A percentile compares a stretch with the other conserved stretches of the same genome.
Evolutionary conservation across 2,888 invertebrate genomes (phyloP).

Genomic region (Caenorhabditis angaria): DNA sequence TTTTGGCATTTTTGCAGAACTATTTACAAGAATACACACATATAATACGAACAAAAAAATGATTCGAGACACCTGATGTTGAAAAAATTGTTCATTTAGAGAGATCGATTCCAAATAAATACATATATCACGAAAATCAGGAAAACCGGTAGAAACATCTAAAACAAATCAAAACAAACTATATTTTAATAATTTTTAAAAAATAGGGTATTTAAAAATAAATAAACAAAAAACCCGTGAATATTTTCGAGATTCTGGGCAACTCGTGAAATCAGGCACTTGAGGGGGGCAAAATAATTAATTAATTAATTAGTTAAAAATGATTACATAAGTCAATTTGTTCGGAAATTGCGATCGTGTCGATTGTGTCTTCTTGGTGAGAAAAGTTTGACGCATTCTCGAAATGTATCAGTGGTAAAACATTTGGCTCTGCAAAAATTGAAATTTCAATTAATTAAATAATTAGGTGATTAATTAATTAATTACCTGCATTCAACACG

Average conservation of each 20-base stretch:
- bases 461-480: not conserved
- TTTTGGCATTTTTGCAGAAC: no score
- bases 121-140: no score
- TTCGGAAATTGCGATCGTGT: constrained; percentile 23
- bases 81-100: no score
- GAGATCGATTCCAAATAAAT: no score
- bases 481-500: constrained; percentile 57
- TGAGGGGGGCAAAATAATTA: constrained; percentile 2
- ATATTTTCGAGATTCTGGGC: not conserved
- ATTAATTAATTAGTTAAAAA: constrained; percentile 8
- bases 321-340: constrained; percentile 6
- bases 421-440: constrained; percentile 50
- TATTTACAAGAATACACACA: no score
- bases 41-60: no score
- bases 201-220: not conserved
- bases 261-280: not conserved
- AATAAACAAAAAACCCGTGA: not conserved
- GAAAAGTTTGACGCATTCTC: constrained; percentile 54
- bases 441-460: not conserved
- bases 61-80: no score
- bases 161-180: not conserved
- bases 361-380: constrained; percentile 42
- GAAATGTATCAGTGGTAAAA: constrained; percentile 54
- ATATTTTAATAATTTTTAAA: not conserved
- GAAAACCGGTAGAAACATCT: not conserved